Conservation (phyloP, 2,888 invertebrate genomes). For the Troides oblongomaculatus region DNA sequence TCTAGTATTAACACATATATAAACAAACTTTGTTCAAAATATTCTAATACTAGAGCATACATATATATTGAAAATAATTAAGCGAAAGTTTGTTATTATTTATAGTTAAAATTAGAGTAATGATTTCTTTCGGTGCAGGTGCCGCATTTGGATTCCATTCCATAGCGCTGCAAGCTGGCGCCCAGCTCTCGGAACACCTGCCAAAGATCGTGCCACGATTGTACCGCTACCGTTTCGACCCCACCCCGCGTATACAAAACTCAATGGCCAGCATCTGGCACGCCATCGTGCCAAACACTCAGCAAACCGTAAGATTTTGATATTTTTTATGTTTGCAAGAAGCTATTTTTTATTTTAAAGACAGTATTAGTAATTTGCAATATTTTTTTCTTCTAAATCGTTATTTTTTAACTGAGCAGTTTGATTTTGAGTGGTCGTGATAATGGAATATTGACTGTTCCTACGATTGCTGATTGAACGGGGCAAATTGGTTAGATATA, state of each 20-base stretch:
- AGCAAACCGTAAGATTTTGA: slow-evolving; percentile 84
- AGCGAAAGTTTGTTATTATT: neutral
- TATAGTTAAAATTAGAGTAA: neutral
- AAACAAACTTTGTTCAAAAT: neutral
- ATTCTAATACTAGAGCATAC: too few relatives aligned
- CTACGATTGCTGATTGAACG: too few relatives aligned
- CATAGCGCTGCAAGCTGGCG: slow-evolving; percentile 90
- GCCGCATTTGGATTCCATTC: slow-evolving; percentile 96
- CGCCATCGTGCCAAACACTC: slow-evolving; percentile 91
- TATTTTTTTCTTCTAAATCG: too few relatives aligned
- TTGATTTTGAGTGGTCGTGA: too few relatives aligned
- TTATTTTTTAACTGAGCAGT: too few relatives aligned
- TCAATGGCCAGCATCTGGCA: slow-evolving; percentile 98
- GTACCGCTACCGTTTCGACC: slow-evolving; percentile 94
- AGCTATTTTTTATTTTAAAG: neutral
- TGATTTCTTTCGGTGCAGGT: slow-evolving; percentile 77
- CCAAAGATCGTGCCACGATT: slow-evolving; percentile 93
- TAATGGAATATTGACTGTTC: too few relatives aligned
- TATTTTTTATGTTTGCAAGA: neutral
- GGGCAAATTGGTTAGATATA: too few relatives aligned
- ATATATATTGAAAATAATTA: too few relatives aligned
- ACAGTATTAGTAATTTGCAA: too few relatives aligned
- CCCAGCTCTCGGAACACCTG: slow-evolving; percentile 89
- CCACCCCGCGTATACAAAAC: slow-evolving; percentile 93
- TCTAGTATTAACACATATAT: neutral